Percentiles rank a stretch among this genome's conserved stretches.
phyloP scores from a whole-genome alignment of 2,888 invertebrate genomes.

The Caradrina kadenii region DNA sequence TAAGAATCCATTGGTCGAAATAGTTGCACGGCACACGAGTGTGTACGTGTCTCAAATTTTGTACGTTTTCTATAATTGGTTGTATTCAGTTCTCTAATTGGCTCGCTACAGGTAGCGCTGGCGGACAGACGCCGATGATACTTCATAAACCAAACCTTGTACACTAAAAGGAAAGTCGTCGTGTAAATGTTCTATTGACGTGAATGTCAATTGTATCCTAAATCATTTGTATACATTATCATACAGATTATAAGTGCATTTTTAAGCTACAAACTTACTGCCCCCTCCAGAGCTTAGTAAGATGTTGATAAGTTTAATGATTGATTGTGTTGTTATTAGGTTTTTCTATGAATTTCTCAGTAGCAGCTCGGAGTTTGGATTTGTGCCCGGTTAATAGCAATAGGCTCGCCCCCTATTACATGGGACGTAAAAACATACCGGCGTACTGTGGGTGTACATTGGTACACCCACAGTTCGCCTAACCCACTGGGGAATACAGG shows the following conservation, averaged over 20 bases:
- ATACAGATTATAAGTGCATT: slow-evolving; percentile 41
- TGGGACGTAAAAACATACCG: too few relatives aligned
- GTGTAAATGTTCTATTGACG: slow-evolving; percentile 43
- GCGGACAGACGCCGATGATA: slow-evolving; percentile 42
- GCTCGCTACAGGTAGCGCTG: slow-evolving; percentile 57
- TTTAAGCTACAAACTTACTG: slow-evolving; percentile 37
- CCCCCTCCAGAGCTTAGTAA: slow-evolving; percentile 25
- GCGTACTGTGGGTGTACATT: too few relatives aligned
- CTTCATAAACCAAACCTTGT: slow-evolving; percentile 39
- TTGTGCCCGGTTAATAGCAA: too few relatives aligned
- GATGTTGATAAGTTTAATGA: slow-evolving; percentile 35
- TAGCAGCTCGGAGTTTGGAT: too few relatives aligned
- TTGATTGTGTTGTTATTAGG: too few relatives aligned
- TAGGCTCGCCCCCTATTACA: too few relatives aligned
- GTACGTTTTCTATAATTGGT: slow-evolving; percentile 65
- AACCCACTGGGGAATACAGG: too few relatives aligned
- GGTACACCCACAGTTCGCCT: too few relatives aligned
- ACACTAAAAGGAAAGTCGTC: slow-evolving; percentile 41
- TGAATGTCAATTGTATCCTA: slow-evolving; percentile 57
- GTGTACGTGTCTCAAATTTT: slow-evolving; percentile 63
- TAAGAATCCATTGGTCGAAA: slow-evolving; percentile 58
- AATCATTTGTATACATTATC: slow-evolving; percentile 47
- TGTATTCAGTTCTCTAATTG: slow-evolving; percentile 65
- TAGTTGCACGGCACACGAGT: slow-evolving; percentile 50
- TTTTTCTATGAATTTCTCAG: too few relatives aligned